Conservation (phyloP, 1,140 invertebrate genomes). For the Anadara kagoshimensis region DNA sequence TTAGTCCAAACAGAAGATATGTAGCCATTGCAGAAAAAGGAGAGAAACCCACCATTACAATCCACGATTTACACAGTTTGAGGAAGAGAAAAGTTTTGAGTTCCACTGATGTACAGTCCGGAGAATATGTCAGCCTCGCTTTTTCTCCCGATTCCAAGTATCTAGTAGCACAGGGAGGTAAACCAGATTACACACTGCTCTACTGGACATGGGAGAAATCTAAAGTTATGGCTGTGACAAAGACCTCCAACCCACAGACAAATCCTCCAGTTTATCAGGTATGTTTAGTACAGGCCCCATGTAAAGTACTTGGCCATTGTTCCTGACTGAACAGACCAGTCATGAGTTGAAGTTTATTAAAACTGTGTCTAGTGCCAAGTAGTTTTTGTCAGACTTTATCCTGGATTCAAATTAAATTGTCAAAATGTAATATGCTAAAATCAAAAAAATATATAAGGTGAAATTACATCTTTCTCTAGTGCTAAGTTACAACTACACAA, state of each 20-base stretch:
- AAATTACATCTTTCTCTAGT: too few species aligned
- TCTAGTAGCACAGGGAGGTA: constrained; percentile 84
- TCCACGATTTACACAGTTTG: constrained; percentile 75
- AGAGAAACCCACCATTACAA: constrained; percentile 73
- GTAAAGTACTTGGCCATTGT: too few species aligned
- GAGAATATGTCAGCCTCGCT: constrained; percentile 82
- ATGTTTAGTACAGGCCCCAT: too few species aligned
- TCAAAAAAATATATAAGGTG: too few species aligned
- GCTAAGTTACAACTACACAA: too few species aligned
- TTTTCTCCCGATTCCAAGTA: constrained; percentile 88
- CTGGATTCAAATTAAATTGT: too few species aligned
- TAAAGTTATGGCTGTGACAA: constrained; percentile 84
- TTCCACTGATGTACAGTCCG: constrained; percentile 67
- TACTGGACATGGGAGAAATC: constrained; percentile 90
- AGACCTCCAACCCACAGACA: constrained; percentile 76
- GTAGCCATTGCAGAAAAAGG: constrained; percentile 73
- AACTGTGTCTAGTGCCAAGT: too few species aligned
- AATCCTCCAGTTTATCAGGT: constrained; percentile 72
- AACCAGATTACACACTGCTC: constrained; percentile 86
- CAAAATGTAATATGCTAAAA: too few species aligned
- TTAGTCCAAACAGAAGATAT: constrained; percentile 74
- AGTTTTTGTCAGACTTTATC: too few species aligned
- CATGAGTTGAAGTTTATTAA: too few species aligned
- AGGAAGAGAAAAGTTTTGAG: constrained; percentile 74
- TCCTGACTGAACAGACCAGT: too few species aligned